Evolutionary conservation across 2,113 vertebrate species (phyloP).

Genomic region (Micronisus gabar): DNA sequence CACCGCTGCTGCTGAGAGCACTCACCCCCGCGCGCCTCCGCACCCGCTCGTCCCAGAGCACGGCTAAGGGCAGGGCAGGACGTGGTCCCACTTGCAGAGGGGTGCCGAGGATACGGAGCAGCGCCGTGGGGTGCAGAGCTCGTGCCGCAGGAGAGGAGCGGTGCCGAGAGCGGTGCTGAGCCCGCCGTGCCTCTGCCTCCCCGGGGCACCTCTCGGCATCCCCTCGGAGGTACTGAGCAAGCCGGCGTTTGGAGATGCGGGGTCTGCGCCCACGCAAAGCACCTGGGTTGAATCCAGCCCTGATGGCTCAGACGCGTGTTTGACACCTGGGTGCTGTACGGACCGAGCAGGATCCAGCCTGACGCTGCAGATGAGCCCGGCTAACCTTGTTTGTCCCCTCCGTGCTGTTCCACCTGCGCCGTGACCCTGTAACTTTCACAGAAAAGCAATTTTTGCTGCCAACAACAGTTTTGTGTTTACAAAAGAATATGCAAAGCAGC

Average conservation of each 20-base stretch:
- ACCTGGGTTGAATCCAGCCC: background rate
- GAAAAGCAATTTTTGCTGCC: conserved; percentile 11
- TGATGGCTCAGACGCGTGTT: fast-evolving
- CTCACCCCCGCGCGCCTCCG: too few relatives aligned
- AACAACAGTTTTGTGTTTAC: background rate
- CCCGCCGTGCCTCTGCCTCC: background rate
- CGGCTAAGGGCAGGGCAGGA: background rate
- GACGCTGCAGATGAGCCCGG: background rate
- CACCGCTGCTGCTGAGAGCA: background rate
- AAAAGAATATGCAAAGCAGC: conserved; percentile 59
- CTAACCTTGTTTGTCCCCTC: background rate
- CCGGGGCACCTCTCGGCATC: background rate
- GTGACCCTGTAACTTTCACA: conserved; percentile 1
- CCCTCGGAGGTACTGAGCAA: background rate
- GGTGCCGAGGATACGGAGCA: background rate
- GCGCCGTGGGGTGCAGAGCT: background rate
- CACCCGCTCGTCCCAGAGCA: background rate
- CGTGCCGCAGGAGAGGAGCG: background rate
- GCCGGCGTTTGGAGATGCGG: fast-evolving
- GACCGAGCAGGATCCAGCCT: background rate
- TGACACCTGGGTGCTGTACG: background rate
- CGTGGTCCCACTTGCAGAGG: too few relatives aligned
- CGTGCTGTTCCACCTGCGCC: background rate
- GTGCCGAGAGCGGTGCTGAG: background rate
- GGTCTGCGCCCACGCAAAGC: background rate